Evolutionary conservation across 2,888 invertebrate genomes (phyloP), one percentile per base, ranked within the genome.

Genomic region (Leptura quadrifasciata): DNA sequence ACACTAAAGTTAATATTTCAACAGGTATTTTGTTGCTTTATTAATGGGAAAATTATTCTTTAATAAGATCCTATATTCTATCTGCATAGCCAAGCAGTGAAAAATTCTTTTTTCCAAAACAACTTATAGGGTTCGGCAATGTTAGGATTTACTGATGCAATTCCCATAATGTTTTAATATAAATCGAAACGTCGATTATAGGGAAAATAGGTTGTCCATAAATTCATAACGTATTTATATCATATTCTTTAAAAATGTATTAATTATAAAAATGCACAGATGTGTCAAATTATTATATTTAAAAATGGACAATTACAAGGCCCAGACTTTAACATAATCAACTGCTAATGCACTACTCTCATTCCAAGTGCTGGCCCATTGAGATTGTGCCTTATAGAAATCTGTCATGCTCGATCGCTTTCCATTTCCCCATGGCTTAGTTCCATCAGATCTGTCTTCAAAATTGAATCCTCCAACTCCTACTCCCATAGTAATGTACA

Each of bases 381-480:
- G 89, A 17, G 91, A 88, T 58, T 90, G 89, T 0, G 91, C 88
- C 8, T 90, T 89, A 93, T 94, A 95, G 89, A 96, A 96, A 76
- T 92, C 90, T 8, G 92, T 88, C 90, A 93, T 92, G 0, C 93
- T 93, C 83, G 92, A 93, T 0, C 93, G 92, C 24, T 92, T 92
- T 1, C 86, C 86, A 86, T 96, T 96, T 27, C 77, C 88, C 96
- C 96, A 97, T 0, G 96, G 96, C 86, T 96, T 97, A 8, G 85
- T 83, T 0, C 85, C 86, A 61, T 69, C 69, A 35, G 55, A 21
- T 64, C 80, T 80, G 1, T 96, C 94, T 0, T 93, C 91, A 85
- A 95, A 96, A 85, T 93, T 93, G 74, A 92, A 91, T 0, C 96
- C 96, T 0, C 95, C 96, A 64, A 95, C 94, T 52, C 95, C 94